A percentile compares a stretch with the other conserved stretches of the same genome.
Conservation (phyloP, 2,797 vertebrate genomes). For the Bufotes viridis region DNA sequence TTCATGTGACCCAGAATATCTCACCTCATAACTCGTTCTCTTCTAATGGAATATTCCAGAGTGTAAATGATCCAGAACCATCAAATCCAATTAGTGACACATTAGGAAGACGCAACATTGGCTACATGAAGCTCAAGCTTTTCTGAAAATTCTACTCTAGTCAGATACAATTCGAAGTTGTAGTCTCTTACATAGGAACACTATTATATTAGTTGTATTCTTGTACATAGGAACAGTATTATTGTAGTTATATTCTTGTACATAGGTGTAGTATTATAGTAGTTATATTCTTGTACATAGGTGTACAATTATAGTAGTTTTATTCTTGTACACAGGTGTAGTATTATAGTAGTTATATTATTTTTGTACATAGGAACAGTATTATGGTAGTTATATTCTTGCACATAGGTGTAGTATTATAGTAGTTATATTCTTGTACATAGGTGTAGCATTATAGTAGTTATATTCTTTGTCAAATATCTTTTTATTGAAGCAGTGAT, state of each 20-base stretch:
- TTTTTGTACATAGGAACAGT: too few species aligned
- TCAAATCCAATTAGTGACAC: neutral
- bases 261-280: neutral
- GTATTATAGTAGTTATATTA: too few species aligned
- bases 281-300: neutral
- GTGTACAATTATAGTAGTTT: neutral
- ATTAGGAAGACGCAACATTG: neutral
- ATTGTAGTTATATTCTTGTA: slow-evolving; percentile 8
- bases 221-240: neutral
- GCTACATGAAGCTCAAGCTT: neutral
- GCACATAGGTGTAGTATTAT: neutral
- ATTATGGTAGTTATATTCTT: neutral
- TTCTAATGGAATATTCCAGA: neutral
- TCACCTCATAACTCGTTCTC: neutral
- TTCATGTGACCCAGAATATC: neutral
- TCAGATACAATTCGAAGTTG: neutral
- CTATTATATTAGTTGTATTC: neutral
- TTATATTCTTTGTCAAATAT: too few species aligned
- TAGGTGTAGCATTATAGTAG: too few species aligned
- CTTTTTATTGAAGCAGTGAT: too few species aligned
- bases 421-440: neutral
- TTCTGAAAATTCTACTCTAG: neutral
- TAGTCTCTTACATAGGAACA: neutral
- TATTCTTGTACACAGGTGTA: too few species aligned
- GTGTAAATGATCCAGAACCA: neutral